Evolutionary conservation across 2,113 vertebrate genomes (phyloP).

Genomic region (Sporophila hypoxantha): DNA sequence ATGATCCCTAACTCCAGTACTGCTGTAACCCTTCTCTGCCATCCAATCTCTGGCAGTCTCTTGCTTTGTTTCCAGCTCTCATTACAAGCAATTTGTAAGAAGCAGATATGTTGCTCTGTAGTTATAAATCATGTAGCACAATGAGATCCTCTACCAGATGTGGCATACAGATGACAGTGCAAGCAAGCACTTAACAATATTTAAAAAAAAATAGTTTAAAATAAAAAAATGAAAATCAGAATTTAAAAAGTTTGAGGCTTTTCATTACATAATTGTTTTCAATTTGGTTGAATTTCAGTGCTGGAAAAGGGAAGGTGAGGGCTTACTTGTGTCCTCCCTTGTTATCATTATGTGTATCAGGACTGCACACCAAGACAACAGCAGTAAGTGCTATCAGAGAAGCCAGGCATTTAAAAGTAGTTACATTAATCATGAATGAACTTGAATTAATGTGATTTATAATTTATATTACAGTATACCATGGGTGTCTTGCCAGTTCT

Average conservation of each 20-base stretch:
- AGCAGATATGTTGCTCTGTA: not conserved
- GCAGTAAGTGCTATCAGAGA: not conserved
- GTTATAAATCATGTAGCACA: not conserved
- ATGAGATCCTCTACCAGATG: not conserved
- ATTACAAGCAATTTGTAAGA: not conserved
- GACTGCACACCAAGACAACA: not conserved
- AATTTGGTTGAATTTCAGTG: not conserved
- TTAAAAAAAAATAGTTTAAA: not conserved
- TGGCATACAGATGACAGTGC: not conserved
- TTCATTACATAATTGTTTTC: not conserved
- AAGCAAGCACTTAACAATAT: not conserved
- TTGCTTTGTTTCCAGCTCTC: not conserved
- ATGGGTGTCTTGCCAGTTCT: not conserved
- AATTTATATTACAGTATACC: slow-evolving; percentile 21
- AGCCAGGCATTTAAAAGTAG: not conserved
- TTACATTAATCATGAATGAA: slow-evolving; percentile 3
- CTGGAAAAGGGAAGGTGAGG: not conserved
- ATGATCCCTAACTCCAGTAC: not conserved
- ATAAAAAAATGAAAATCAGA: not conserved
- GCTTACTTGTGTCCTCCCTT: not conserved
- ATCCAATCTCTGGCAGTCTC: fast-evolving
- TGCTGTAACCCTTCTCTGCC: not conserved
- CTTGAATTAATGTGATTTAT: slow-evolving; percentile 22
- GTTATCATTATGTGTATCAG: not conserved
- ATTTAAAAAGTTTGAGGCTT: not conserved